Conservation (phyloP, 2,888 invertebrate genomes). For the Athalia cordata region DNA sequence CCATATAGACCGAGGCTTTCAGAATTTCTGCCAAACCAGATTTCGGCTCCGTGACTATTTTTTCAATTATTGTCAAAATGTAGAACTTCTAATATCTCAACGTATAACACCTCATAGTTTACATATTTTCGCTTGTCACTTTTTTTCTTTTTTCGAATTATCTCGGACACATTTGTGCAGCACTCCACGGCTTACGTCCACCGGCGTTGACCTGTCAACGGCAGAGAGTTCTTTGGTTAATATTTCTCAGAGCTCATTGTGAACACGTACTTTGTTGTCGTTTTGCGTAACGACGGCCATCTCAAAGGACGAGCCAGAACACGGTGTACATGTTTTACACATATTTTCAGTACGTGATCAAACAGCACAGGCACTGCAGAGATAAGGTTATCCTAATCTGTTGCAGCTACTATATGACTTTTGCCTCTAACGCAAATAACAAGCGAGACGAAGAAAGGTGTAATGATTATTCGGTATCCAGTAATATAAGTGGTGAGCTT, state of each 20-base stretch:
- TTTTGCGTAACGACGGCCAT: conserved; percentile 16
- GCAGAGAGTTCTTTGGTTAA: conserved; percentile 7
- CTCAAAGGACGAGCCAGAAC: conserved; percentile 16
- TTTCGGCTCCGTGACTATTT: not conserved
- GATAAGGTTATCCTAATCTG: conserved; percentile 16
- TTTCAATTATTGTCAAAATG: not conserved
- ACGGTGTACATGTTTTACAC: not conserved
- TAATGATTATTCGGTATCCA: conserved; percentile 26
- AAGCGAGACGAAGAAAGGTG: not conserved
- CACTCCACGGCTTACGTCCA: too few relatives aligned
- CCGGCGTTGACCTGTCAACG: conserved; percentile 12
- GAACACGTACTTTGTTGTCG: conserved; percentile 8
- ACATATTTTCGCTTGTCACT: not conserved
- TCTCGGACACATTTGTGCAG: not conserved
- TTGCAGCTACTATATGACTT: not conserved
- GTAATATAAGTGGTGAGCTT: not conserved
- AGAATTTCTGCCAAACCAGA: not conserved
- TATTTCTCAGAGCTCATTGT: conserved; percentile 27
- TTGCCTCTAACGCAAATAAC: conserved; percentile 15
- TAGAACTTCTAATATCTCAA: not conserved
- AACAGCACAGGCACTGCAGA: conserved; percentile 11
- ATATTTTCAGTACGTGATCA: conserved; percentile 28
- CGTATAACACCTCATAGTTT: too few relatives aligned
- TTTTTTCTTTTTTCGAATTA: not conserved
- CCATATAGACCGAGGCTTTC: too few relatives aligned